These are phyloP conservation scores for Benthosema pterotum DNA, from an alignment of 2,797 vertebrate species.

Conservation along the genomic window DNA sequence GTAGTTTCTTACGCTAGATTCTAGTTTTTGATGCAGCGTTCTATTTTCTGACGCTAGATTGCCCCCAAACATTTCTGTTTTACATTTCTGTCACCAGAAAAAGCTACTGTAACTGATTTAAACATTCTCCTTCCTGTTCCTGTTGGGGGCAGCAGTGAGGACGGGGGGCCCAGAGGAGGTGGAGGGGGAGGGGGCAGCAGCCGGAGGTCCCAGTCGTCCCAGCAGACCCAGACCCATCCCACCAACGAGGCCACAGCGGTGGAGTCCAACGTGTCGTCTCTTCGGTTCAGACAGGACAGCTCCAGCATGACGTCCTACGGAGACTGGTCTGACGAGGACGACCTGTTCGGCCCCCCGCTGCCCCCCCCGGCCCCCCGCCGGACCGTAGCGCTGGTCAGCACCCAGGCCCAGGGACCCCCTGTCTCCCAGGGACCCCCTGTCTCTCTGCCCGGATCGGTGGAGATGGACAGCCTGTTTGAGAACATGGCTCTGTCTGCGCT, in stretches of 20 bases:
- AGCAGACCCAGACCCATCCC: slow-evolving; percentile 65
- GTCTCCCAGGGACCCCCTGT: too few relatives aligned
- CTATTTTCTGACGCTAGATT: too few relatives aligned
- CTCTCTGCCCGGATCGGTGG: slow-evolving; percentile 92
- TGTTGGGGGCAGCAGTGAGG: too few relatives aligned
- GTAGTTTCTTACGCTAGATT: too few relatives aligned
- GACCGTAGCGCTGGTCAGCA: slow-evolving; percentile 80
- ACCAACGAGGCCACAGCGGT: slow-evolving; percentile 64
- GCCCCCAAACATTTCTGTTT: too few relatives aligned
- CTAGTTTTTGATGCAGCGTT: too few relatives aligned
- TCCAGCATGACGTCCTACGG: slow-evolving; percentile 86
- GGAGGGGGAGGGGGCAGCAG: slow-evolving; percentile 57
- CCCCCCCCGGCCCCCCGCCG: slow-evolving; percentile 79
- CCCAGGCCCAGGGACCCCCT: slow-evolving; percentile 73
- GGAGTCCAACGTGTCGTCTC: slow-evolving; percentile 70
- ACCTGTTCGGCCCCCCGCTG: slow-evolving; percentile 88
- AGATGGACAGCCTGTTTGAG: slow-evolving; percentile 82
- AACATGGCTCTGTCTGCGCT: slow-evolving; percentile 79
- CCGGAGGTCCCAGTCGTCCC: slow-evolving; percentile 77
- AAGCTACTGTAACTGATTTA: too few relatives aligned
- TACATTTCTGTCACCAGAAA: too few relatives aligned
- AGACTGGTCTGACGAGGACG: slow-evolving; percentile 93
- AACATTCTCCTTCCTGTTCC: too few relatives aligned
- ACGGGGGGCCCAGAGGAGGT: too few relatives aligned
- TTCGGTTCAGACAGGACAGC: slow-evolving; percentile 79